A percentile compares a stretch with the other conserved stretches of the same genome.
These are phyloP conservation scores for Podiceps cristatus DNA, from an alignment of 2,113 vertebrate genomes.

Conservation along the genomic window DNA sequence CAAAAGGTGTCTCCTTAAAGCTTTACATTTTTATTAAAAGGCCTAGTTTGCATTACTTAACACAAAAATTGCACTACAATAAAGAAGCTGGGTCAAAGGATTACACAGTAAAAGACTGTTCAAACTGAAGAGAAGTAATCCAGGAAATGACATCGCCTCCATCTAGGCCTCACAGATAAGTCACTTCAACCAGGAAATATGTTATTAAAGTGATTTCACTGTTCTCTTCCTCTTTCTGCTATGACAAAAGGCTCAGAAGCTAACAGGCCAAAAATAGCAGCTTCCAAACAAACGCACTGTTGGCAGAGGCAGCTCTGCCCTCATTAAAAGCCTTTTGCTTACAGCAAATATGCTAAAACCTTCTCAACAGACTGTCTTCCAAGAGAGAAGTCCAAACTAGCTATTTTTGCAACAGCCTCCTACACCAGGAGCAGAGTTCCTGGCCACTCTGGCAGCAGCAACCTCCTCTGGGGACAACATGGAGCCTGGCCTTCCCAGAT, in stretches of 20 bases:
- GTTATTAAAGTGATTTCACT: slow-evolving; percentile 78
- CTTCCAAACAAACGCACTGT: background rate
- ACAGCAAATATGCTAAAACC: background rate
- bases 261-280: slow-evolving; percentile 52
- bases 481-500: background rate
- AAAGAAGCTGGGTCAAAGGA: background rate
- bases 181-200: slow-evolving; percentile 78
- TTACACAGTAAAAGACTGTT: background rate
- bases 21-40: background rate
- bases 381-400: background rate
- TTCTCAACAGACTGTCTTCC: background rate
- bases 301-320: background rate
- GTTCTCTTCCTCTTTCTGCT: slow-evolving; percentile 80
- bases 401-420: background rate
- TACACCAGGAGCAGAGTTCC: background rate
- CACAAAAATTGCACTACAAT: background rate
- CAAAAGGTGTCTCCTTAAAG: background rate
- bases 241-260: slow-evolving; percentile 51
- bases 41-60: background rate
- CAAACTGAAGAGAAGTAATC: slow-evolving; percentile 62
- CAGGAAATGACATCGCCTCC: slow-evolving; percentile 83
- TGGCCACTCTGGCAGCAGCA: background rate
- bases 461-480: background rate
- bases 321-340: background rate
- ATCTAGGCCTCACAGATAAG: slow-evolving; percentile 77